phyloP scores from a whole-genome alignment of 2,797 vertebrate genomes.

The Premnoplex brunnescens region DNA sequence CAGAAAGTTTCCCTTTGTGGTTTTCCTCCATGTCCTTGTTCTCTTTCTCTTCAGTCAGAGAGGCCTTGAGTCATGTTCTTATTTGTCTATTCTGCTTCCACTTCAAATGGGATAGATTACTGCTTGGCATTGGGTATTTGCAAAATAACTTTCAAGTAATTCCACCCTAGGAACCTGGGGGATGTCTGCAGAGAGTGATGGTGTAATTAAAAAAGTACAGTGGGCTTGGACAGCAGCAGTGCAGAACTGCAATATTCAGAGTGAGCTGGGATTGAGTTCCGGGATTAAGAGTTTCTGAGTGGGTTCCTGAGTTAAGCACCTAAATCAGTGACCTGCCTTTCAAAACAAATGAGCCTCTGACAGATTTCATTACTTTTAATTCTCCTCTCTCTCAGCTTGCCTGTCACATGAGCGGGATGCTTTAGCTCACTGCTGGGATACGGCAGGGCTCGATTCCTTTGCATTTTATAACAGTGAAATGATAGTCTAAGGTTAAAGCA shows the following conservation, averaged over 20 bases:
- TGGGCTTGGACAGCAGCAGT: background rate
- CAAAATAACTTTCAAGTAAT: background rate
- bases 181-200: constrained; percentile 20
- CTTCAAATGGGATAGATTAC: background rate
- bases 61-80: background rate
- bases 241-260: background rate
- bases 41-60: background rate
- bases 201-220: background rate
- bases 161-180: background rate
- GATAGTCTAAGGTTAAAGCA: background rate
- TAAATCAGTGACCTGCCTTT: constrained; percentile 13
- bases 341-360: background rate
- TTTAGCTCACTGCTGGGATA: background rate
- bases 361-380: background rate
- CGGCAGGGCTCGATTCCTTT: background rate
- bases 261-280: background rate
- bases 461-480: background rate
- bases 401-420: background rate
- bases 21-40: constrained; percentile 4
- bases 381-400: background rate
- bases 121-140: background rate
- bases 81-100: background rate
- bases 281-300: background rate
- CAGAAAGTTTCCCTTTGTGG: background rate
- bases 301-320: background rate